Evolutionary conservation across 92 coral and sea anemone species (phyloP), one percentile per base, ranked within the genome.

Genomic region (Phenganax marumi): DNA sequence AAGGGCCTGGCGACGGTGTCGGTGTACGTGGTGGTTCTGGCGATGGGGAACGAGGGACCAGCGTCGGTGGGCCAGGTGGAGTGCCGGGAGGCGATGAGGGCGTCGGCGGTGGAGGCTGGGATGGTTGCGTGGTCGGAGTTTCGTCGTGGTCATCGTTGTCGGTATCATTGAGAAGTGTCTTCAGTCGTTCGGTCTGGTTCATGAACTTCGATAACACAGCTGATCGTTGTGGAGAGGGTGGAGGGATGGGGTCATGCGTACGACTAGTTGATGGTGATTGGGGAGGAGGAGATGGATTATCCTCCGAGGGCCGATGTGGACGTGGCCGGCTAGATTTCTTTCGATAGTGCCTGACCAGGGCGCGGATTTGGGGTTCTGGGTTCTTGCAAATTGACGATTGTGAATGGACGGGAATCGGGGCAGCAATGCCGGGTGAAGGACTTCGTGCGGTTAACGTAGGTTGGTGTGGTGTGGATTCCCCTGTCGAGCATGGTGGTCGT

Each of bases 321-420:
- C 52, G 24, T 43, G 79, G 52, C 24, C 23, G 25, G 79, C 79
- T 74, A 19, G 79, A 54, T 74, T 46, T 74, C 22, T 49, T 46
- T 6, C 79, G 79, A 50, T 26, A 50, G 79, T 74, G 52, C 62
- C 52, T 46, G 79, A 74, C 52, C 79, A 74, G 23, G 52, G 49
- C 62, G 61, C 51, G 22, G 23, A 74, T 0, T 51, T 74, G 79
- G 0, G 61, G 61, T 13, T 74, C 64, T 8, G 79, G 79, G 52
- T 74, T 33, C 23, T 43, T 43, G 79, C 79, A 74, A 1, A 74
- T 74, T 4, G 79, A 26, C 10, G 79, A 16, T 0, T 46, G 64
- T 43, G 52, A 26, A 19, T 74, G 79, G 61, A 74, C 52, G 23
- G 79, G 79, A 49, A 74, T 74, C 52, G 79, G 79, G 26, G 79